Evolutionary conservation across 2,888 invertebrate genomes (phyloP).

Genomic region (Chironomus tentans): DNA sequence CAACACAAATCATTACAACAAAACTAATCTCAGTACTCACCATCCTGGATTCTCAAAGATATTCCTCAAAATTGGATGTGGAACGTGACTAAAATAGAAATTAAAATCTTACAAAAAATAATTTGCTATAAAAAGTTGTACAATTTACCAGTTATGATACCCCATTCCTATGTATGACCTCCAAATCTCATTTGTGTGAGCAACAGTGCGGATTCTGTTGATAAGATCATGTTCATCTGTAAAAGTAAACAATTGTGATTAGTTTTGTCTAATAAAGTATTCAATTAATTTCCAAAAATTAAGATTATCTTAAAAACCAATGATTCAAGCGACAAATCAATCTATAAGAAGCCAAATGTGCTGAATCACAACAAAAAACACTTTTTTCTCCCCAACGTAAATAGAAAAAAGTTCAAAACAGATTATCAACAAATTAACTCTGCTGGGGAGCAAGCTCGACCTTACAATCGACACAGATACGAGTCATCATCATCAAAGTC

Average conservation of each 20-base stretch:
- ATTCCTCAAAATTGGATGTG: conserved; percentile 90
- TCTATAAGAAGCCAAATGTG: too few relatives aligned
- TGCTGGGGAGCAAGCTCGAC: conserved; percentile 7
- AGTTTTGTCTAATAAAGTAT: too few relatives aligned
- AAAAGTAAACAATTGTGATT: too few relatives aligned
- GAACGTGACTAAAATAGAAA: conserved; percentile 62
- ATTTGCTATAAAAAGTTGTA: not conserved
- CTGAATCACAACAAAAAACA: not conserved
- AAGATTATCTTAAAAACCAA: too few relatives aligned
- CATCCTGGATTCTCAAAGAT: conserved; percentile 99
- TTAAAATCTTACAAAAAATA: not conserved
- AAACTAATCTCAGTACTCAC: conserved; percentile 50
- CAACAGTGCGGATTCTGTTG: conserved; percentile 63
- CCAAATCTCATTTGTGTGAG: conserved; percentile 87
- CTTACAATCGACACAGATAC: not conserved
- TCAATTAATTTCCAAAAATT: too few relatives aligned
- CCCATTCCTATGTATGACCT: conserved; percentile 97
- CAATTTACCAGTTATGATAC: conserved; percentile 70
- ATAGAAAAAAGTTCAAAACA: not conserved
- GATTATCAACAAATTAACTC: not conserved
- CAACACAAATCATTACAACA: too few relatives aligned
- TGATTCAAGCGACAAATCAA: too few relatives aligned
- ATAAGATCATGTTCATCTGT: conserved; percentile 87
- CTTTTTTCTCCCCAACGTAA: too few relatives aligned
- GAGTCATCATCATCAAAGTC: not conserved